A percentile compares a stretch with the other conserved stretches of the same genome.
Conservation (phyloP, 2,888 invertebrate genomes). For the Acholoe squamosa region DNA sequence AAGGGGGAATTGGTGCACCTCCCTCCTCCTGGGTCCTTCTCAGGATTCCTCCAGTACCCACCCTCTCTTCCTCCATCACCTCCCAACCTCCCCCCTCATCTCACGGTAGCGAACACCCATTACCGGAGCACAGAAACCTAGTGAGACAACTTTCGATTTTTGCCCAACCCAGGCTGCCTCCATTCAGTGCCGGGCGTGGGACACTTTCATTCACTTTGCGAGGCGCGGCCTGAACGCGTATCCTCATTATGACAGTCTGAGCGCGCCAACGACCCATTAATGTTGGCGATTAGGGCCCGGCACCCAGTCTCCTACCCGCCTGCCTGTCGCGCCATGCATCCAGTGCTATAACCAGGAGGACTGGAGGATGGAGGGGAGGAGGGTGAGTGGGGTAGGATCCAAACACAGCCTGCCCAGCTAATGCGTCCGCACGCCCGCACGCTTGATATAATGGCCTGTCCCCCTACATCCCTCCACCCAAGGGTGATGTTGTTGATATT, state of each 20-base stretch:
- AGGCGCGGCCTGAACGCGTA: not conserved
- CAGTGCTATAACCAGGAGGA: not conserved
- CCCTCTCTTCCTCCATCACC: constrained; percentile 3
- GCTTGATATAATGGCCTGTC: constrained; percentile 54
- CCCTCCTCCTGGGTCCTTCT: constrained; percentile 5
- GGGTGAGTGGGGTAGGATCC: not conserved
- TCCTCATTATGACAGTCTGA: constrained; percentile 38
- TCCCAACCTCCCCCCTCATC: not conserved
- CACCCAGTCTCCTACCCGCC: not conserved
- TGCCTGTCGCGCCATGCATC: not conserved
- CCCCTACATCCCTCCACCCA: not conserved
- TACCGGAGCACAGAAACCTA: constrained; percentile 8
- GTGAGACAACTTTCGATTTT: constrained; percentile 56
- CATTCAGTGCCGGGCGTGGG: constrained; percentile 13
- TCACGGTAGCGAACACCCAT: constrained; percentile 24
- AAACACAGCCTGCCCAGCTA: constrained; percentile 13
- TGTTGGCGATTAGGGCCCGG: constrained; percentile 48
- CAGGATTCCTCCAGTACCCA: constrained; percentile 15
- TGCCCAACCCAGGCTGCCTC: not conserved
- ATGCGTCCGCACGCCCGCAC: constrained; percentile 50
- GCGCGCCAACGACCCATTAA: constrained; percentile 49
- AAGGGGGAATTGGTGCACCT: constrained; percentile 18
- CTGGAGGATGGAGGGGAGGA: not conserved
- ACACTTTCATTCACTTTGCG: constrained; percentile 51
- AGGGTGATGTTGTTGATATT: constrained; percentile 48